Base-by-base conservation (phyloP, 2,113 vertebrate genomes). In the Ibidorhyncha struthersii region DNA sequence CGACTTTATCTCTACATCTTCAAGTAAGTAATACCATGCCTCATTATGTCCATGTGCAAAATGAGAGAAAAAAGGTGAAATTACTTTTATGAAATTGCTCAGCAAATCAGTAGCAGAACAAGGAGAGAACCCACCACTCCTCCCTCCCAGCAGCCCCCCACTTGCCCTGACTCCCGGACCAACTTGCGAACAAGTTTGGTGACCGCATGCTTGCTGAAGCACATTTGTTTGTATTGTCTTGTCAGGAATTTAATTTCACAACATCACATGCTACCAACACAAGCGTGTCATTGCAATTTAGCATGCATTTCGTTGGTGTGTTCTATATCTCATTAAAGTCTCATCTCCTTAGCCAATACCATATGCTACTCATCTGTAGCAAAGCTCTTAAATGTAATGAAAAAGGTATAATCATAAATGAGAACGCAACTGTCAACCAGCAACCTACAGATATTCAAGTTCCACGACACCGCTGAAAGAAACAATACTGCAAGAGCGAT, bases 261-360 rank as follows among this genome's bases (percentile, higher is more conserved):
- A 43, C 36, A 70, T 67, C 34, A n/a, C 58, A 12, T 69, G 26
- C 94, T 80, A 94, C 82, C 66, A 94, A 34, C 67, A 90, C 62
- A 91, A 95, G 65, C 32, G 4, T 84, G 92, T 94, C 88, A 95
- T 91, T 97, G 96, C 86, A 96, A 96, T 97, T 97, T 94, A 93
- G 65, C 69, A 83, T 81, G 82, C 82, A 38, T 97, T 98, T 96
- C 93, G 55, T 85, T 96, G 86, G 91, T 95, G 67, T 95, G 67
- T 71, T 93, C 94, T 97, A 32, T 92, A 76, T 96, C 95, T 92
- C 93, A 93, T 96, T 97, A 95, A 93, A 88, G 58, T 76, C 72
- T 97, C 94, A 95, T 98, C 66, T 96, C 94, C 88, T 76, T 62
- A 95, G 84, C 83, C 79, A 84, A 56, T 78, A 71, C 93, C 80